These are phyloP conservation scores for Alcedo atthis DNA, from an alignment of 2,797 vertebrate genomes.

Conservation along the genomic window DNA sequence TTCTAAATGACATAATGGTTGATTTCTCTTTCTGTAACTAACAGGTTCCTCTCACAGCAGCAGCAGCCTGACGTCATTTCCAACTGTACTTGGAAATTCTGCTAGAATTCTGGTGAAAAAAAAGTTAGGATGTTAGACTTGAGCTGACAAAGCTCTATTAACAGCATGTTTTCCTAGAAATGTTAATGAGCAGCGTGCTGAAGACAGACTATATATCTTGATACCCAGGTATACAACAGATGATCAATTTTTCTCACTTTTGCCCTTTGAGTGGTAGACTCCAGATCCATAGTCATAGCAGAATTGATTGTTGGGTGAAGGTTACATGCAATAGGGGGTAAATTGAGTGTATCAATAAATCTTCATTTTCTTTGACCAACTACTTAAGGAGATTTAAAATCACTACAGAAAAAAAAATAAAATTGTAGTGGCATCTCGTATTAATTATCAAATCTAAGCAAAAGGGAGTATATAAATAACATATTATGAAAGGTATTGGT, in stretches of 20 bases:
- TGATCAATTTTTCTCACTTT: conserved; percentile 62
- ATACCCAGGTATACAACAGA: conserved; percentile 40
- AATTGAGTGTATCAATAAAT: conserved; percentile 26
- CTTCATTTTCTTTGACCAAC: conserved; percentile 38
- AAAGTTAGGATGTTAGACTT: neutral
- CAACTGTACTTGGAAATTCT: conserved; percentile 13
- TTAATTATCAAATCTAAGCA: neutral
- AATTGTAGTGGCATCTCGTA: neutral
- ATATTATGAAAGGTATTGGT: neutral
- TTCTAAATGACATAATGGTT: conserved; percentile 76
- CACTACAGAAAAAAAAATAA: neutral
- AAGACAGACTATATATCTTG: conserved; percentile 38
- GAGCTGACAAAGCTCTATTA: conserved; percentile 31
- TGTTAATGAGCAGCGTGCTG: conserved; percentile 30
- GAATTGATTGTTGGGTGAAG: conserved; percentile 57
- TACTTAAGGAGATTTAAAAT: neutral
- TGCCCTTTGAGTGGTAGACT: conserved; percentile 43
- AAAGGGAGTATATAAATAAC: neutral
- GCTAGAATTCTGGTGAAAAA: neutral
- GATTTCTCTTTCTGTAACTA: conserved; percentile 78
- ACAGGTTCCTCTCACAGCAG: conserved; percentile 61
- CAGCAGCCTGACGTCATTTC: conserved; percentile 45
- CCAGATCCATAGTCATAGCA: conserved; percentile 39
- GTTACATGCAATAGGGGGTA: conserved; percentile 38
- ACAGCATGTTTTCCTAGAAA: conserved; percentile 32